Evolutionary conservation across 2,797 vertebrate genomes (phyloP).

Genomic region (Chrysolophus pictus): DNA sequence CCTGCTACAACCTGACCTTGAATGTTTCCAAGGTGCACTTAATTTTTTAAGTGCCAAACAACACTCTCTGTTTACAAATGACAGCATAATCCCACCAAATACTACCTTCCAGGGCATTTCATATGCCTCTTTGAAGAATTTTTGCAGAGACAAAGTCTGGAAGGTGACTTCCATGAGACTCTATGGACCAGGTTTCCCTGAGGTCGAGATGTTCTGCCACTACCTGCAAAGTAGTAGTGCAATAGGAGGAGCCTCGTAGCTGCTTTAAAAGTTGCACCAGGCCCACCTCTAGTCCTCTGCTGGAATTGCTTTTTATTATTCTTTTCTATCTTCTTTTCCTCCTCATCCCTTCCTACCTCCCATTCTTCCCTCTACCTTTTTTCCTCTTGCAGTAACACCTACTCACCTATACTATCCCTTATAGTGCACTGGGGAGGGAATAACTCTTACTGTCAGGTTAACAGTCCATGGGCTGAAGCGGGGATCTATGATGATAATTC

Average conservation of each 20-base stretch:
- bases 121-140: neutral
- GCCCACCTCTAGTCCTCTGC: neutral
- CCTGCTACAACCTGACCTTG: too few species aligned
- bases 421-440: neutral
- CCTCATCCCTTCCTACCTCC: neutral
- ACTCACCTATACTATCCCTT: neutral
- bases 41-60: neutral
- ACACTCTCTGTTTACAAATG: neutral
- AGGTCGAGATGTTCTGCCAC: neutral
- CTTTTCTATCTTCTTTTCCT: neutral
- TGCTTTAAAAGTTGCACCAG: neutral
- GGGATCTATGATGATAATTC: neutral
- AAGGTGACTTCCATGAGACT: neutral
- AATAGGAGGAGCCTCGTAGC: neutral
- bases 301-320: neutral
- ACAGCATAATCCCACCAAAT: neutral
- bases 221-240: rapidly evolving
- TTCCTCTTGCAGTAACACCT: neutral
- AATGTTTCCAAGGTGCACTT: too few species aligned
- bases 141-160: neutral
- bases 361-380: rapidly evolving
- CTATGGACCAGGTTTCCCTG: neutral
- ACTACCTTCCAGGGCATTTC: neutral
- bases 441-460: neutral
- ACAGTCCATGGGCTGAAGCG: neutral